phyloP scores from a whole-genome alignment of 2,113 vertebrate genomes.

The Petroica traversi region DNA sequence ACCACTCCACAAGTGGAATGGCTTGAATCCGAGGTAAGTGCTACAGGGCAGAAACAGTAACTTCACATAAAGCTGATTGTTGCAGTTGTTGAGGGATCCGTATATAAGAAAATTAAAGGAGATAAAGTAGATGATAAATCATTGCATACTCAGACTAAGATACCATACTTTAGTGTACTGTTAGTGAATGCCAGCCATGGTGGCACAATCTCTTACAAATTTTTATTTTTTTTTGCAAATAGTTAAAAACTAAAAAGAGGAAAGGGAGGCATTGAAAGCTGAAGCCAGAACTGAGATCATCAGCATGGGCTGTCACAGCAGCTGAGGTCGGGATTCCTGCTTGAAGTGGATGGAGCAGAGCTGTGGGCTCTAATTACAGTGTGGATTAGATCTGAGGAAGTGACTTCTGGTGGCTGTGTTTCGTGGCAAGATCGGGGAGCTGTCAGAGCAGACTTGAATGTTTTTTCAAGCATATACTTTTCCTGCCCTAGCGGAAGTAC shows the following conservation, averaged over 20 bases:
- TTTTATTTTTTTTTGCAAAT: neutral
- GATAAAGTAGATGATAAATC: neutral
- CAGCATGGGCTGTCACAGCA: neutral
- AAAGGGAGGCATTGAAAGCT: neutral
- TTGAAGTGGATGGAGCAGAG: neutral
- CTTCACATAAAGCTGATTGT: accelerated
- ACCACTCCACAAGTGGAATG: accelerated
- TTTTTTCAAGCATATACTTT: neutral
- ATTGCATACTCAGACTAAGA: accelerated
- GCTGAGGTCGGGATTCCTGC: neutral
- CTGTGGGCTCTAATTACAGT: neutral
- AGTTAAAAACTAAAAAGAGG: neutral
- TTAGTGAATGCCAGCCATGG: too few relatives aligned
- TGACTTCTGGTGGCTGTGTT: accelerated
- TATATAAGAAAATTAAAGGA: accelerated
- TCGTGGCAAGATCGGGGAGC: neutral
- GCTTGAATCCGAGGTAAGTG: neutral
- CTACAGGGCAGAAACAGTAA: neutral
- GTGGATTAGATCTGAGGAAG: neutral
- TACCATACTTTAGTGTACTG: too few relatives aligned
- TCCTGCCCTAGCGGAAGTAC: neutral
- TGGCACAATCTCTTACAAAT: accelerated
- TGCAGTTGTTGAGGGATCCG: neutral
- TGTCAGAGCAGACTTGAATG: accelerated
- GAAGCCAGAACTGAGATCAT: neutral